These are phyloP conservation scores for Botrylloides violaceus DNA, from an alignment of 23 tunicate species.

Conservation along the genomic window DNA sequence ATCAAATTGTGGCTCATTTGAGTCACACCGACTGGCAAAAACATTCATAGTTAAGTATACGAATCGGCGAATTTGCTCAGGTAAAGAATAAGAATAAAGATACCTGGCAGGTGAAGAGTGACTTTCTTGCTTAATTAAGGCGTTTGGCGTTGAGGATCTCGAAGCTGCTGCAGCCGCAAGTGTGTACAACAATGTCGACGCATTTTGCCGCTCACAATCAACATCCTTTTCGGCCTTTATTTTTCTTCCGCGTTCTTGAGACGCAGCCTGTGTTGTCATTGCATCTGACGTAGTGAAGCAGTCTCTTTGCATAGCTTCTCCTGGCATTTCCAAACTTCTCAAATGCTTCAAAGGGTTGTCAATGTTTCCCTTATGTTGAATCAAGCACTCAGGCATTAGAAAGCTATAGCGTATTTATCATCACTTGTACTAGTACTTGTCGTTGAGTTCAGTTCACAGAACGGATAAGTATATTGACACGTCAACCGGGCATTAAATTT, in stretches of 20 bases:
- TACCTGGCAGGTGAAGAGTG: not conserved
- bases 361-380: not conserved
- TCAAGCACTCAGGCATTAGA: not conserved
- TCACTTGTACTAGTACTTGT: not conserved
- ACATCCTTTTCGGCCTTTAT: not conserved
- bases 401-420: too few relatives aligned
- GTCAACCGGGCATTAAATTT: not conserved
- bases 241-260: not conserved
- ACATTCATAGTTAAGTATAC: too few relatives aligned
- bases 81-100: too few relatives aligned
- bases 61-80: too few relatives aligned
- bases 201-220: not conserved
- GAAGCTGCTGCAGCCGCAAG: not conserved
- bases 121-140: not conserved
- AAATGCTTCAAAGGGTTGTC: not conserved
- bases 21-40: not conserved
- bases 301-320: not conserved
- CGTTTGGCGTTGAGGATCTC: not conserved
- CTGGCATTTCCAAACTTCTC: not conserved
- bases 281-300: not conserved
- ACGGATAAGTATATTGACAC: not conserved
- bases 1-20: not conserved
- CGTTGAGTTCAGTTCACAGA: not conserved
- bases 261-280: not conserved
- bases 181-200: not conserved